Evolutionary conservation across 2,888 invertebrate genomes (phyloP).

Genomic region (Chesias legatella): DNA sequence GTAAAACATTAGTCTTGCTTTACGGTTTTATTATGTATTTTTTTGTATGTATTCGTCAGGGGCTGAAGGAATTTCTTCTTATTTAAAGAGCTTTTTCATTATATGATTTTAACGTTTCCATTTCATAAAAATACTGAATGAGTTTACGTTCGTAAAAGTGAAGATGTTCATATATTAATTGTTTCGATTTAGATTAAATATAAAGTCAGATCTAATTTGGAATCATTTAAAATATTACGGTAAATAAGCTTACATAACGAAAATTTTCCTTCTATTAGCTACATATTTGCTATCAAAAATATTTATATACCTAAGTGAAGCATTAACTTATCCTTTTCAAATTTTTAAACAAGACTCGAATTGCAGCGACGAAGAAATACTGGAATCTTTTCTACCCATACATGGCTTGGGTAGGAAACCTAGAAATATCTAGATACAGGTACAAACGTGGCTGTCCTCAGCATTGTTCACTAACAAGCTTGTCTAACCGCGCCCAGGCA

Average conservation of each 20-base stretch:
- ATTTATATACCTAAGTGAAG: too few species aligned
- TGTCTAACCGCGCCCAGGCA: conserved; percentile 63
- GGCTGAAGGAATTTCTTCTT: conserved; percentile 11
- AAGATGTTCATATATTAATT: too few species aligned
- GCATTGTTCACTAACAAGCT: conserved; percentile 74
- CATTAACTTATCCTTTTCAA: background rate
- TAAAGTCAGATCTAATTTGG: too few species aligned
- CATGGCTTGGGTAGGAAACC: conserved; percentile 26
- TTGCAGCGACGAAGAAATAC: conserved; percentile 33
- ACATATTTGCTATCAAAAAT: too few species aligned
- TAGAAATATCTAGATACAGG: conserved; percentile 44
- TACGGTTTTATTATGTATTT: conserved; percentile 35
- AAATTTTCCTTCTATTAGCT: too few species aligned
- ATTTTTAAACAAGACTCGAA: conserved; percentile 16
- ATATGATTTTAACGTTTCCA: too few species aligned
- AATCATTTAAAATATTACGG: too few species aligned
- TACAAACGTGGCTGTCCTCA: conserved; percentile 43
- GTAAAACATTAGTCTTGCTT: conserved; percentile 45
- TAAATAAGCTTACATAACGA: too few species aligned
- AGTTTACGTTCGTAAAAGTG: too few species aligned
- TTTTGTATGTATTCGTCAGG: conserved; percentile 8
- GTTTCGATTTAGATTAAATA: too few species aligned
- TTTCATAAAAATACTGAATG: too few species aligned
- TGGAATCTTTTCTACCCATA: conserved; percentile 36
- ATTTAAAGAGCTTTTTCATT: background rate